Base-by-base conservation (phyloP, 1,140 invertebrate genomes). In the Drosophila tsacasi region DNA sequence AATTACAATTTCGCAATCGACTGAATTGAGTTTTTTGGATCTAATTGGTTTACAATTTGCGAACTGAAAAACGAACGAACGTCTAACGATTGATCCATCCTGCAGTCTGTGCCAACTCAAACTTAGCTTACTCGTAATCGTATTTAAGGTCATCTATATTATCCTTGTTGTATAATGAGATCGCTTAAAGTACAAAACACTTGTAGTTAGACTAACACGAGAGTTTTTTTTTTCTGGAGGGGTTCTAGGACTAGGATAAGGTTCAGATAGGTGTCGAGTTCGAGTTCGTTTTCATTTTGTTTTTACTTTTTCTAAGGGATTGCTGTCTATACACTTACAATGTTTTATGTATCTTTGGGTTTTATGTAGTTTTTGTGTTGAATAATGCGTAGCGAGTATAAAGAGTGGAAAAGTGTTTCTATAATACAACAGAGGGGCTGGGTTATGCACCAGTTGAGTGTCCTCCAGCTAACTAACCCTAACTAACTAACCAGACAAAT, bases 131-230 rank as follows among this genome's bases (percentile, higher is more conserved):
- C 58, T 47, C 44, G 47, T 81, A 39, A 57, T 39, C 54, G 54
- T 39, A 74, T 73, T 67, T 69, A 54, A 64, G 67, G 47, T 69
- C 59, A 60, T 74, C 80, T 77, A 76, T 59, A 62, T 67, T 57
- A 50, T 81, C 66, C 73, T 81, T 32, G 64, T 80, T 87, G n/a
- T 82, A 78, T 86, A 81, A 75, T 84, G 78, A 84, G 84, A 81
- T 89, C 69, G 73, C 84, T 83, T 81, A 89, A 81, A 87, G 77
- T 86, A 86, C 71, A 83, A 83, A 89, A 87, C 76, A 77, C 81
- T 84, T 89, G 79, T 89, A 87, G 83, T 87, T 84, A 60, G 84
- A 87, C 83, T 87, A 87, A 87, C 83, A 87, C 84, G 84, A 87
- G 83, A 87, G 83, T 37, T 75, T 76, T 39, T 17, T 40, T 39